Base-by-base conservation (phyloP, 2,797 vertebrate genomes). In the Benthosema pterotum region DNA sequence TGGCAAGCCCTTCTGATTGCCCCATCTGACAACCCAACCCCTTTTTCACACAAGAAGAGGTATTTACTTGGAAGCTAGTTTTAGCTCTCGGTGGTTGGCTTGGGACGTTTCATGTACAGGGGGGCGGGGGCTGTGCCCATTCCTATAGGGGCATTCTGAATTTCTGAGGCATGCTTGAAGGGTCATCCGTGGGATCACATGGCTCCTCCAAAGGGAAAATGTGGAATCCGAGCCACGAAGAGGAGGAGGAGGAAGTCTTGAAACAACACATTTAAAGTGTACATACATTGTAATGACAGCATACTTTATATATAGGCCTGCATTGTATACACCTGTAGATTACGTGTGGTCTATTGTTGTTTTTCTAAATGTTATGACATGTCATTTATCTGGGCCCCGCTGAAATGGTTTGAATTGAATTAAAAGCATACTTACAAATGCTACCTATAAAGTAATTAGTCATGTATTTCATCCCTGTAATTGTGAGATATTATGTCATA, bases 191-290 rank as follows among this genome's bases (percentile, higher is more conserved):
- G 67, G 72, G 76, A 78, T 90, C 88, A 77, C 67, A 14, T 93
- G 86, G 82, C 87, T 91, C 77, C 87, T 89, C 78, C 79, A 84
- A 54, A 43, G 77, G 82, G 70, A n/a, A 77, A 81, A 70, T 57
- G 63, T 63, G 70, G 72, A 67, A 92, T 89, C 61, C 87, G 82
- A 87, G 88, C 84, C 89, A n/a, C n/a, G n/a, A 86, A 69, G 69
- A 57, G 74, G 74, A 72, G 22, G 52, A 57, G 22, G 43, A 72
- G 52, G 66, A 50, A 1, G 2, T 17, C 6, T 67, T 48, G 67
- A 75, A 73, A 77, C 64, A 60, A 74, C 63, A 64, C 42, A 19
- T 69, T 67, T 17, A 9, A 38, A 9, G 8, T 38, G 3, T 9
- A 38, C 11, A 38, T 38, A 32, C 22, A 25, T 38, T 38, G 32